Evolutionary conservation across 2,797 vertebrate genomes (phyloP).

Genomic region (Danio aesculapii): DNA sequence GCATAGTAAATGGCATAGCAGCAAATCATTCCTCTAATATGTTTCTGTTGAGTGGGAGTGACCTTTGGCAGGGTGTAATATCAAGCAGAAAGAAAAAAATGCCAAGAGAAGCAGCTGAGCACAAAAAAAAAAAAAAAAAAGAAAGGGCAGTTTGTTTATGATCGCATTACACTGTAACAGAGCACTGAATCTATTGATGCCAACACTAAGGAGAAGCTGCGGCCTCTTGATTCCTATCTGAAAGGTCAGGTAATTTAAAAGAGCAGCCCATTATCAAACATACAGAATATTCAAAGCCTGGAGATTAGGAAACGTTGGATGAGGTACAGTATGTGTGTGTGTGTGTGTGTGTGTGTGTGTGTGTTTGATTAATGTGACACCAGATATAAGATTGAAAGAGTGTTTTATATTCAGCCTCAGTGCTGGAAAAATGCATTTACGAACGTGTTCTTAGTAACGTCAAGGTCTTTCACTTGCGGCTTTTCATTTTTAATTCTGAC

Average conservation of each 20-base stretch:
- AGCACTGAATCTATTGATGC: constrained; percentile 24
- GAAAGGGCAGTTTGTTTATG: constrained; percentile 47
- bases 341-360: not conserved
- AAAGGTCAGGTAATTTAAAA: constrained; percentile 64
- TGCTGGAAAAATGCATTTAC: constrained; percentile 3
- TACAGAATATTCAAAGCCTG: constrained; percentile 55
- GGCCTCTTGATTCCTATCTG: constrained; percentile 51
- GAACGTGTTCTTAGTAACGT: not conserved
- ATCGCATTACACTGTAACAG: constrained; percentile 35
- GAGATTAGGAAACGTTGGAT: constrained; percentile 34
- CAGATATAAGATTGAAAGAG: constrained; percentile 29
- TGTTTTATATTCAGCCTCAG: constrained; percentile 17
- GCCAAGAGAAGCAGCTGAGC: not conserved
- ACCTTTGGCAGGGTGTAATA: constrained; percentile 45
- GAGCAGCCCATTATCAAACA: constrained; percentile 48
- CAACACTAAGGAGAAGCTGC: constrained; percentile 28
- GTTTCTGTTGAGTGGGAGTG: constrained; percentile 40
- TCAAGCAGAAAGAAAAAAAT: constrained; percentile 20
- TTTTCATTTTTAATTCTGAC: not conserved
- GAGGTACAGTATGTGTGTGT: not conserved
- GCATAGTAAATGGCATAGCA: constrained; percentile 20
- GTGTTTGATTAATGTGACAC: not conserved
- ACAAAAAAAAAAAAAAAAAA: not conserved
- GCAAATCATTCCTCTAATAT: constrained; percentile 34
- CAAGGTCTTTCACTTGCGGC: constrained; percentile 1